Percentiles rank a stretch among this genome's conserved stretches.
Conservation (phyloP, 1,140 invertebrate genomes). For the Pissodes strobi region DNA sequence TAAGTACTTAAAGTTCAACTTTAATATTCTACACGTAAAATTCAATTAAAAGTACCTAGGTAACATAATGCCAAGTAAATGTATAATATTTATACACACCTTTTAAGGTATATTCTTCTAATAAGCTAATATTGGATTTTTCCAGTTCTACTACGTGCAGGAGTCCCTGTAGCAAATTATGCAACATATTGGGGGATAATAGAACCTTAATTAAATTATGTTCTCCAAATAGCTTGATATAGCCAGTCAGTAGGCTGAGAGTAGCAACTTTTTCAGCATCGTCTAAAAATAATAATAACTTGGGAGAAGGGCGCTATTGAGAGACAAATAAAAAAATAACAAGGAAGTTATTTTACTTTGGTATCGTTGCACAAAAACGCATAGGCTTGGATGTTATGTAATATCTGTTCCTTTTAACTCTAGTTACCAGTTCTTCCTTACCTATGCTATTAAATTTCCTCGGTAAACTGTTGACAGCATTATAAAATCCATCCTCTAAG, state of each 20-base stretch:
- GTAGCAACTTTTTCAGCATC: conserved; percentile 60
- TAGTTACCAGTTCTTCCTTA: conserved; percentile 49
- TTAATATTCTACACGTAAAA: too few relatives aligned
- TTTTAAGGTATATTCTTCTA: conserved; percentile 60
- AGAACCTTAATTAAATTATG: conserved; percentile 61
- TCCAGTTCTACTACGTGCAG: conserved; percentile 62
- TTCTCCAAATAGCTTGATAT: conserved; percentile 61
- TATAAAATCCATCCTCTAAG: conserved; percentile 64
- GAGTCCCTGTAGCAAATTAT: conserved; percentile 60
- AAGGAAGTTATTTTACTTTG: too few relatives aligned
- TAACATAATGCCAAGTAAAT: too few relatives aligned
- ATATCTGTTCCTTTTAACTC: too few relatives aligned
- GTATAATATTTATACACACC: conserved; percentile 52
- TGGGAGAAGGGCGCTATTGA: too few relatives aligned
- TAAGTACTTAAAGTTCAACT: too few relatives aligned
- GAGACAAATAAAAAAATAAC: too few relatives aligned
- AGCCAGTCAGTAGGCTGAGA: conserved; percentile 65
- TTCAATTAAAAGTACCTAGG: too few relatives aligned
- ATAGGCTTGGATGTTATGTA: too few relatives aligned
- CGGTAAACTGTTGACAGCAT: conserved; percentile 61
- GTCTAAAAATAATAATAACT: too few relatives aligned
- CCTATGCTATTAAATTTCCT: conserved; percentile 64
- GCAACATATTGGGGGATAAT: conserved; percentile 58
- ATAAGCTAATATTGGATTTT: conserved; percentile 57
- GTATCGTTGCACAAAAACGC: too few relatives aligned